Base-by-base conservation (phyloP, 2,888 invertebrate species). In the Lasioglossum oenotherae region DNA sequence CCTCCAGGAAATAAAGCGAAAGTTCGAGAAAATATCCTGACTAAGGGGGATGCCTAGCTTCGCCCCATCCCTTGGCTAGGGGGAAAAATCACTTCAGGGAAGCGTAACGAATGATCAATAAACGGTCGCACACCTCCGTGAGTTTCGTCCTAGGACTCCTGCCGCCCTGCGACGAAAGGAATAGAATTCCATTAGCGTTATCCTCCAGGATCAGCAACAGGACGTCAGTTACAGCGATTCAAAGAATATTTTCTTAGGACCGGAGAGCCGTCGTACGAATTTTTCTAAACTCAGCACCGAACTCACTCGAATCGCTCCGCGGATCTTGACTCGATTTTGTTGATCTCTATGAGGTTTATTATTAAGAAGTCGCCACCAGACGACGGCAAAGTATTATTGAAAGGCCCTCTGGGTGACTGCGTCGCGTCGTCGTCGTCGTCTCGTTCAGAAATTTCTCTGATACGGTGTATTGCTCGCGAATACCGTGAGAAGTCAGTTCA, bases 141-240 rank as follows among this genome's bases (percentile, higher is more conserved):
- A 27, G 80, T 64, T 74, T 74, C 78, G 74, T 67, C 72, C 35
- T 31, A 79, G 80, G 81, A 79, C 41, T 76, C 69, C 60, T 27
- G 49, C 31, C 71, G 5, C 72, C 74, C 80, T 79, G 79, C 75
- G 27, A 41, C 57, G 38, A 78, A 69, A 82, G 44, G 49, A 80
- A 81, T 75, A 84, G 84, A 84, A 89, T 89, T 89, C 89, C 78
- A 89, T 89, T 89, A 89, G 82, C 83, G 81, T 86, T 86, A 86
- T 84, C 83, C 84, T n/a, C 41, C 74, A 78, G 67, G 84, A 86
- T 86, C 84, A 81, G 80, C 81, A 80, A 69, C 74, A 60, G 49
- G 74, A 84, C 82, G 89, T 88, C 89, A 89, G 75, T 78, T 81
- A 81, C 89, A 89, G 84, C 78, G 69, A 64, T 72, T 81, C 75